Evolutionary conservation across 2,888 invertebrate species (phyloP).

Genomic region (Poecilobothrus nobilitatus): DNA sequence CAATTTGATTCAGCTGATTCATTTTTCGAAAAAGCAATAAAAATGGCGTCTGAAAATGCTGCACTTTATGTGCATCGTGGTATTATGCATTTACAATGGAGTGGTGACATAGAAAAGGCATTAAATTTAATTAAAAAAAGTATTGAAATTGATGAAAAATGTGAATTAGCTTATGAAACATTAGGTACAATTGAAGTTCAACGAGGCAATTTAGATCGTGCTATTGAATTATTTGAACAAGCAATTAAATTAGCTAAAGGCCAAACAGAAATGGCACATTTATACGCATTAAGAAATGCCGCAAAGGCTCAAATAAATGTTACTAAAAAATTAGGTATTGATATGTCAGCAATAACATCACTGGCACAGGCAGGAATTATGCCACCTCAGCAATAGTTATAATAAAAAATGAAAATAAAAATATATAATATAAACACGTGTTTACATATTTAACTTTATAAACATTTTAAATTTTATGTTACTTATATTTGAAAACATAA

Average conservation of each 20-base stretch:
- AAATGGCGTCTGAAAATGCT: constrained; percentile 76
- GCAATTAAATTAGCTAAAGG: constrained; percentile 80
- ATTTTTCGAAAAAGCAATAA: constrained; percentile 70
- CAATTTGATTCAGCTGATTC: constrained; percentile 75
- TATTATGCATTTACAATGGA: constrained; percentile 73
- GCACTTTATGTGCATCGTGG: constrained; percentile 82
- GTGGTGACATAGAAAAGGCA: constrained; percentile 71
- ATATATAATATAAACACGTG: background rate
- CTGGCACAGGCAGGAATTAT: constrained; percentile 9
- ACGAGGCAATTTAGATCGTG: constrained; percentile 67
- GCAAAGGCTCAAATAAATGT: constrained; percentile 82
- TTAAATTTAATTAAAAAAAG: constrained; percentile 70
- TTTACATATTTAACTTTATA: background rate
- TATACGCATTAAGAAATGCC: constrained; percentile 82
- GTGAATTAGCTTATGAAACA: constrained; percentile 92
- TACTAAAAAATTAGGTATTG: constrained; percentile 63
- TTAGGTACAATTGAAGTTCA: constrained; percentile 92
- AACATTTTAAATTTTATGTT: background rate
- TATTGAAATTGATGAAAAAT: constrained; percentile 79
- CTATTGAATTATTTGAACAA: constrained; percentile 79
- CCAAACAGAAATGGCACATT: constrained; percentile 80
- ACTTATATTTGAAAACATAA: background rate
- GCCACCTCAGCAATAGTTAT: background rate
- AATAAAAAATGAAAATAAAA: background rate
- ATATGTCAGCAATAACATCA: constrained; percentile 35